phyloP scores from a whole-genome alignment of 1,140 invertebrate species.

The Antheraea pernyi region DNA sequence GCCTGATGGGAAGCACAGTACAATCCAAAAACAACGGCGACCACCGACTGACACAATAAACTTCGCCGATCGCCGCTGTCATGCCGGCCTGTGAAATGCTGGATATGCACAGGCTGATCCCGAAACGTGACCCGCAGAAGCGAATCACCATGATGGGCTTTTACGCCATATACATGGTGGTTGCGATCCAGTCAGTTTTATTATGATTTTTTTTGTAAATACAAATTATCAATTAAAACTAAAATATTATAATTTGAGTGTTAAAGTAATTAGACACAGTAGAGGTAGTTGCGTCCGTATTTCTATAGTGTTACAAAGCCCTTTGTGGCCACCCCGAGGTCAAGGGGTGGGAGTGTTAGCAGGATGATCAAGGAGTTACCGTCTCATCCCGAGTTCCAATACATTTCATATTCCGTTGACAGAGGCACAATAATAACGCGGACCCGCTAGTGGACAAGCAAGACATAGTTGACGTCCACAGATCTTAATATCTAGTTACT shows the following conservation, averaged over 20 bases:
- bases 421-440: slow-evolving; percentile 77
- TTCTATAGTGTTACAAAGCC: slow-evolving; percentile 10
- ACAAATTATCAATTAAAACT: too few relatives aligned
- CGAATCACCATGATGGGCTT: too few relatives aligned
- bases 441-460: slow-evolving; percentile 60
- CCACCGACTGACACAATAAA: too few relatives aligned
- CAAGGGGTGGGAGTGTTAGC: slow-evolving; percentile 43
- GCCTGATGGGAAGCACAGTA: too few relatives aligned
- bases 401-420: slow-evolving; percentile 79
- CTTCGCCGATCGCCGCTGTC: too few relatives aligned
- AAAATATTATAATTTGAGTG: slow-evolving; percentile 30
- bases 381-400: slow-evolving; percentile 73
- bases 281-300: not conserved
- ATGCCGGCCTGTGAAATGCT: too few relatives aligned
- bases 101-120: too few relatives aligned
- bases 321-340: slow-evolving; percentile 56
- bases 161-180: too few relatives aligned
- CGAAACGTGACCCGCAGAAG: too few relatives aligned
- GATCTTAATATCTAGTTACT: slow-evolving; percentile 38
- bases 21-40: too few relatives aligned
- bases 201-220: too few relatives aligned
- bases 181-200: too few relatives aligned
- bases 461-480: slow-evolving; percentile 65
- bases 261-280: not conserved
- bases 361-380: slow-evolving; percentile 52